phyloP scores from a whole-genome alignment of 2,797 vertebrate species.

The Prionace glauca region DNA sequence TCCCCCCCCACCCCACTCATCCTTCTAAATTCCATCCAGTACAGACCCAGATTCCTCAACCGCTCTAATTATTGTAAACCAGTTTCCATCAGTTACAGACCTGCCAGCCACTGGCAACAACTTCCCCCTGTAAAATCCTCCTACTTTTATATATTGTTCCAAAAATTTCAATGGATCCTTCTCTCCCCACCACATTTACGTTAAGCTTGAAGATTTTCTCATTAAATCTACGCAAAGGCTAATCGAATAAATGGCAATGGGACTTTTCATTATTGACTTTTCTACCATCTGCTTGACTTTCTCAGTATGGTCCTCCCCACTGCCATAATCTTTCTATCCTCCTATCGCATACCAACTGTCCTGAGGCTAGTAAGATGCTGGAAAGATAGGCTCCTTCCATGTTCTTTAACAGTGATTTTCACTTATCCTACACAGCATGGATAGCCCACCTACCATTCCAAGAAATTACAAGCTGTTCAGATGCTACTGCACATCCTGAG shows the following conservation, averaged over 20 bases:
- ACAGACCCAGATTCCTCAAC: too few species aligned
- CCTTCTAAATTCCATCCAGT: too few species aligned
- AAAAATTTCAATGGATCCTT: not conserved
- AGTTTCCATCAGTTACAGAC: too few species aligned
- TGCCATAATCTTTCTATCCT: not conserved
- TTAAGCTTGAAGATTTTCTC: not conserved
- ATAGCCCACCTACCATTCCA: not conserved
- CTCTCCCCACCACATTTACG: not conserved
- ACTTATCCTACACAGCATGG: not conserved
- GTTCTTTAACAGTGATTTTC: not conserved
- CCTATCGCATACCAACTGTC: not conserved
- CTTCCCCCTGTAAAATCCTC: too few species aligned
- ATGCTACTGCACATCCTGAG: not conserved
- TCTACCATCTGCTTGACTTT: not conserved
- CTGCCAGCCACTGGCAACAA: too few species aligned
- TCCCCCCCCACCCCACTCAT: too few species aligned
- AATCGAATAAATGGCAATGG: not conserved
- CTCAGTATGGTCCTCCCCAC: not conserved
- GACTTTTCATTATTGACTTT: not conserved
- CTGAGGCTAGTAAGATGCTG: not conserved
- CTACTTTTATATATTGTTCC: not conserved
- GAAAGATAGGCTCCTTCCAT: not conserved
- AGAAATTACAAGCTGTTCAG: constrained; percentile 13
- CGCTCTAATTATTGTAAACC: too few species aligned
- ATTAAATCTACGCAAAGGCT: not conserved